These are phyloP conservation scores for Operophtera brumata DNA, from an alignment of 2,888 invertebrate genomes.

Conservation along the genomic window DNA sequence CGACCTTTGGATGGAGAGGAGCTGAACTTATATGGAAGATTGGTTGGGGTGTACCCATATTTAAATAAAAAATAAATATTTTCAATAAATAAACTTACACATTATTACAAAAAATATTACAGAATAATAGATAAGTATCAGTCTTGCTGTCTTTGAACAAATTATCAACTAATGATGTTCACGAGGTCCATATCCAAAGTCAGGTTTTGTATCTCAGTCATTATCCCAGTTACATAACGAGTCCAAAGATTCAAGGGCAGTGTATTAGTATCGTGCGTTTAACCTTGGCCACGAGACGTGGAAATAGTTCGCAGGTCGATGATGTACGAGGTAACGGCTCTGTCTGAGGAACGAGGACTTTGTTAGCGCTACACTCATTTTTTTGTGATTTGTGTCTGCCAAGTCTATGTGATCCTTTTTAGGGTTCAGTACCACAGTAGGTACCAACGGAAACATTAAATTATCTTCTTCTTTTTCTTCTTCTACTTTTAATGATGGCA, in stretches of 20 bases:
- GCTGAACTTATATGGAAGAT: too few relatives aligned
- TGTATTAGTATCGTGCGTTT: conserved; percentile 33
- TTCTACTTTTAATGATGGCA: too few relatives aligned
- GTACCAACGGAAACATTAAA: too few relatives aligned
- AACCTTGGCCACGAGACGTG: conserved; percentile 41
- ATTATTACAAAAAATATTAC: too few relatives aligned
- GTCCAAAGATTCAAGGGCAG: conserved; percentile 48
- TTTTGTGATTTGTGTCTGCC: not conserved
- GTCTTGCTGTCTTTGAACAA: too few relatives aligned
- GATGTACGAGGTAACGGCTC: conserved; percentile 8
- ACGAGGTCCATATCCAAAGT: conserved; percentile 2
- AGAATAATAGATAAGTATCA: too few relatives aligned
- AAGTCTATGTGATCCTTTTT: not conserved
- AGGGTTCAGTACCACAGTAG: too few relatives aligned
- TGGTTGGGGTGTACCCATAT: too few relatives aligned
- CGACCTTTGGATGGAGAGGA: too few relatives aligned
- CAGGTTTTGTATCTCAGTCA: not conserved
- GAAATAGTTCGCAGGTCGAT: conserved; percentile 35
- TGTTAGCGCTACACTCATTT: not conserved
- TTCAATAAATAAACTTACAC: too few relatives aligned
- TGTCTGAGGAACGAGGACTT: conserved; percentile 6
- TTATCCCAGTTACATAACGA: conserved; percentile 27
- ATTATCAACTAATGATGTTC: not conserved
- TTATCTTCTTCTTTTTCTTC: too few relatives aligned
- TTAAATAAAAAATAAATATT: too few relatives aligned